Percentiles rank a stretch among this genome's conserved stretches.
These are phyloP conservation scores for Vombatus ursinus DNA, from an alignment of 2,113 vertebrate genomes.

Conservation along the genomic window DNA sequence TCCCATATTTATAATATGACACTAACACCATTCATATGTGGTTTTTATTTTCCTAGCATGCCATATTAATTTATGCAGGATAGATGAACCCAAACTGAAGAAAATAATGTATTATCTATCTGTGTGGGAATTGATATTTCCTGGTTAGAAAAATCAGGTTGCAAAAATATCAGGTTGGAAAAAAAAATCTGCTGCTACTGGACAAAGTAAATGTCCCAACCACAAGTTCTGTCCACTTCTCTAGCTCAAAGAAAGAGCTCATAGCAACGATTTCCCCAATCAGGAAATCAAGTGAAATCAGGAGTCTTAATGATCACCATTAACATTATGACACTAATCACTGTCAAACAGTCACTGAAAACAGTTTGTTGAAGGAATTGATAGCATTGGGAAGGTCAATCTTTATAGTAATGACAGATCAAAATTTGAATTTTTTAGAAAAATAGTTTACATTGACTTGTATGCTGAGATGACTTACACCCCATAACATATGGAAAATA, in stretches of 20 bases:
- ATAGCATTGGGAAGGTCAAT: neutral
- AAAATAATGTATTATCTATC: neutral
- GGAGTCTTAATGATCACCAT: neutral
- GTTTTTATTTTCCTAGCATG: neutral
- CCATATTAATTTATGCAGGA: neutral
- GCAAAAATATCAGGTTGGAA: neutral
- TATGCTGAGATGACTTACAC: neutral
- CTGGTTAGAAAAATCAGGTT: neutral
- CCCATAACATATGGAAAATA: neutral
- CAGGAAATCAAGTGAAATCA: neutral
- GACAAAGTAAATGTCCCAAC: neutral
- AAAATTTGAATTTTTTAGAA: neutral
- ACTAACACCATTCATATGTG: neutral
- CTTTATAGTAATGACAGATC: neutral
- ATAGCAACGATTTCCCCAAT: neutral
- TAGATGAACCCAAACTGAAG: neutral
- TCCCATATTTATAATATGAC: neutral
- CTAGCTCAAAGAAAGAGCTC: neutral
- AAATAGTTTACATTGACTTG: neutral
- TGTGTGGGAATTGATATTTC: neutral
- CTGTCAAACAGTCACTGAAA: neutral
- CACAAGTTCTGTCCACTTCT: neutral
- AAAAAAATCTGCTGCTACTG: neutral
- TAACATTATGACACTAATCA: neutral
- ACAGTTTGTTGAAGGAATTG: neutral